Percentiles rank a stretch among this genome's conserved stretches.
Evolutionary conservation across 2,113 vertebrate species (phyloP).

Genomic region (Pampusana beccarii): DNA sequence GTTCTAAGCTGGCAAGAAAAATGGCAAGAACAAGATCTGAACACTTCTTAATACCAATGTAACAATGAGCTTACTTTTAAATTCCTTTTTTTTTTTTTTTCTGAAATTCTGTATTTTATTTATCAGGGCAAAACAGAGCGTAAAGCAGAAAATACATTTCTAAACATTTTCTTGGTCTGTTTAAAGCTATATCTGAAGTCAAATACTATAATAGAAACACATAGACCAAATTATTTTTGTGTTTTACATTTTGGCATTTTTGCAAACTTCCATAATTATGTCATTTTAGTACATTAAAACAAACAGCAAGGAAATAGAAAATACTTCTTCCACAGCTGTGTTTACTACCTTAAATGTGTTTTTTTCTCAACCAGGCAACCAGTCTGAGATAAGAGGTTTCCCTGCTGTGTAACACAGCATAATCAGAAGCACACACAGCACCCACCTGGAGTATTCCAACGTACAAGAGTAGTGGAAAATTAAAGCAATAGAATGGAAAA

Average conservation of each 20-base stretch:
- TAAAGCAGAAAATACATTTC: neutral
- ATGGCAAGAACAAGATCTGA: constrained; percentile 35
- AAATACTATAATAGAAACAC: neutral
- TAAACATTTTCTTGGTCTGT: neutral
- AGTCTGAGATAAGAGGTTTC: constrained; percentile 76
- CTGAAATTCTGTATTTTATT: constrained; percentile 29
- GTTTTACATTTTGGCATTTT: constrained; percentile 57
- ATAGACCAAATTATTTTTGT: neutral
- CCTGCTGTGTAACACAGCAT: constrained; percentile 71
- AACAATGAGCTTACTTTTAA: constrained; percentile 48
- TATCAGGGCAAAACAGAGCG: neutral
- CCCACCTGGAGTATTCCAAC: constrained; percentile 67
- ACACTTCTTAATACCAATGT: constrained; percentile 23
- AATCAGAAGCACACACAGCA: constrained; percentile 64
- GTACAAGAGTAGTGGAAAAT: constrained; percentile 61
- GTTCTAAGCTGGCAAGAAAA: constrained; percentile 16
- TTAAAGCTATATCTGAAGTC: neutral
- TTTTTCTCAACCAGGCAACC: constrained; percentile 57
- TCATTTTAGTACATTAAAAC: constrained; percentile 73
- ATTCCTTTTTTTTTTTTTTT: neutral
- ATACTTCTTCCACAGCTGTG: constrained; percentile 76
- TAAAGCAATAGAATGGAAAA: constrained; percentile 69
- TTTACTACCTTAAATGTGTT: constrained; percentile 71
- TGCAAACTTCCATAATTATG: constrained; percentile 63
- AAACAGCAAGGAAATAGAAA: constrained; percentile 71